A percentile compares a stretch with the other conserved stretches of the same genome.
Conservation (phyloP, 2,113 vertebrate species). For the Aphyosemion australe region DNA sequence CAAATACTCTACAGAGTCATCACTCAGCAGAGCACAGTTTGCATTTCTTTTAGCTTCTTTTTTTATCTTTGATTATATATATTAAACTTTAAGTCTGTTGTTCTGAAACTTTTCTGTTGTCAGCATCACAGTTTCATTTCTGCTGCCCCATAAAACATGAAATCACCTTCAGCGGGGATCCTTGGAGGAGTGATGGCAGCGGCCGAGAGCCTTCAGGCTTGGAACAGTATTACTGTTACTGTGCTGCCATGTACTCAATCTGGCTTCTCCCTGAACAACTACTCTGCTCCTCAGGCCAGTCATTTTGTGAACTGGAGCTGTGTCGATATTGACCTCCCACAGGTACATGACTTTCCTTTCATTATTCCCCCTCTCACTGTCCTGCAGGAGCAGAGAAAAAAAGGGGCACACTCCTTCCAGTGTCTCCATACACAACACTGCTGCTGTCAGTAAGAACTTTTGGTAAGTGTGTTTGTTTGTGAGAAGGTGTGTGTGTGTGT, state of each 20-base stretch:
- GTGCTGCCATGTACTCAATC: constrained; percentile 59
- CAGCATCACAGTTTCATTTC: constrained; percentile 36
- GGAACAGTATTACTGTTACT: constrained; percentile 56
- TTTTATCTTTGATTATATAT: not conserved
- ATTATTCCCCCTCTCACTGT: constrained; percentile 39
- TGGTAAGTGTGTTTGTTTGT: constrained; percentile 25
- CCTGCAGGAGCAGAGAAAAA: constrained; percentile 42
- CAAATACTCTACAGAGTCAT: no score
- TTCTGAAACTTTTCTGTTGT: constrained; percentile 24
- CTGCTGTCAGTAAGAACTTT: constrained; percentile 46
- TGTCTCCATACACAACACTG: constrained; percentile 38
- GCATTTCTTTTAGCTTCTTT: not conserved
- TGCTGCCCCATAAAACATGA: constrained; percentile 32
- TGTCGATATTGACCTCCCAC: constrained; percentile 71
- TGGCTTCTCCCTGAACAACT: constrained; percentile 57
- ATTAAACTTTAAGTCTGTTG: constrained; percentile 1
- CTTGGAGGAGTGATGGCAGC: constrained; percentile 41
- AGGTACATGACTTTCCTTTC: constrained; percentile 55
- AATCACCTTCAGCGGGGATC: constrained; percentile 48
- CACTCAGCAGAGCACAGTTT: no score
- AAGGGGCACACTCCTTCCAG: constrained; percentile 16
- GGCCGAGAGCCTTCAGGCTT: constrained; percentile 53
- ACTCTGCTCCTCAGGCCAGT: constrained; percentile 61
- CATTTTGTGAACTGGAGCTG: constrained; percentile 59
- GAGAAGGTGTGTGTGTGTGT: not conserved